Evolutionary conservation across 2,113 vertebrate genomes (phyloP).

Genomic region (Vidua chalybeata): DNA sequence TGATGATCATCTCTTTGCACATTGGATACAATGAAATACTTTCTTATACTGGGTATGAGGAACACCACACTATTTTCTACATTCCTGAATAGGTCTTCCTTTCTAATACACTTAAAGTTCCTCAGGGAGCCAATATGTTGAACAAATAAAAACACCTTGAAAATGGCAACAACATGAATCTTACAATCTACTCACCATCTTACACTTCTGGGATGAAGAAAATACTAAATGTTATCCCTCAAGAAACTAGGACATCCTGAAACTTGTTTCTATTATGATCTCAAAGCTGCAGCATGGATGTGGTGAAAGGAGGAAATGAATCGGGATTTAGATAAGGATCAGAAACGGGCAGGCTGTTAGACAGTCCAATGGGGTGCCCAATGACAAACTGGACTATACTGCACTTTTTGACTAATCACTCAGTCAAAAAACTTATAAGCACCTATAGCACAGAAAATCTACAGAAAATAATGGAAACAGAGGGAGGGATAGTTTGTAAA

Average conservation of each 20-base stretch:
- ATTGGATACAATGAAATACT: not conserved
- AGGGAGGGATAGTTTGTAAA: not conserved
- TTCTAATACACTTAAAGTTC: not conserved
- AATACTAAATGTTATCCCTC: not conserved
- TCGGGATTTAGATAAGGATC: not conserved
- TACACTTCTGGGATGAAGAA: not conserved
- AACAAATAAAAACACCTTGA: not conserved
- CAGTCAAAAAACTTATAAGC: not conserved
- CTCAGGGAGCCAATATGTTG: not conserved
- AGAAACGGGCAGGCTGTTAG: not conserved
- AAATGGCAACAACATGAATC: not conserved
- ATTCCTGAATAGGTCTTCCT: not conserved
- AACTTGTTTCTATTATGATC: not conserved
- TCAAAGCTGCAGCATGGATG: not conserved
- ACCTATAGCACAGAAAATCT: not conserved
- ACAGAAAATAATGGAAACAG: not conserved
- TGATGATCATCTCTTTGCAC: rapidly evolving
- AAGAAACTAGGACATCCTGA: not conserved
- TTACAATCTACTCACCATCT: not conserved
- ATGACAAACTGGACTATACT: not conserved
- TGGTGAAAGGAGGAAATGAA: not conserved
- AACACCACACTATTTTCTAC: not conserved
- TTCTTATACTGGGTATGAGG: not conserved
- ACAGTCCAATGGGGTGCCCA: not conserved
- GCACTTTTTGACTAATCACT: not conserved